These are phyloP conservation scores for Drosophila kohkoa DNA, from an alignment of 1,140 invertebrate genomes.

Conservation along the genomic window DNA sequence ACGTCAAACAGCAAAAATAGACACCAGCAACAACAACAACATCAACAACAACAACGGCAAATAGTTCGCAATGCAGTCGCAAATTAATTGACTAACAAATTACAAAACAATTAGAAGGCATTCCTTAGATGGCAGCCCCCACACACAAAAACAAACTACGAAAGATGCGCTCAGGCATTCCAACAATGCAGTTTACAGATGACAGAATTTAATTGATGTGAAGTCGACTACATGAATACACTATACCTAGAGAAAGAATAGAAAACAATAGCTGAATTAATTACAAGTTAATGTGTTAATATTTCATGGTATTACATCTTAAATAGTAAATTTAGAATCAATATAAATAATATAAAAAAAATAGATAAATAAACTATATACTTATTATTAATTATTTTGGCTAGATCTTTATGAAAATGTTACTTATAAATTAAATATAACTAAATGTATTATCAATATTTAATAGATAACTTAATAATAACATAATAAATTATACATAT, in stretches of 20 bases:
- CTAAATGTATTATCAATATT: too few species aligned
- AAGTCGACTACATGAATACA: conserved; percentile 7
- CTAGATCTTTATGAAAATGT: too few species aligned
- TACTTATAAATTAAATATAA: too few species aligned
- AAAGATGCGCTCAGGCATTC: conserved; percentile 50
- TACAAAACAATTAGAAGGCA: conserved; percentile 83
- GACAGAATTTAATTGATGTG: not conserved
- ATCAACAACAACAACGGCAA: conserved; percentile 39
- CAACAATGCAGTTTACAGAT: conserved; percentile 41
- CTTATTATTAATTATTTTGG: too few species aligned
- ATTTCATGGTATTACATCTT: too few species aligned
- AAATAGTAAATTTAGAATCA: too few species aligned
- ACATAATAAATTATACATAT: too few species aligned
- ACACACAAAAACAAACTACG: conserved; percentile 31
- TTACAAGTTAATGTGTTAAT: not conserved
- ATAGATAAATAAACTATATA: too few species aligned
- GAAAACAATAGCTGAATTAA: not conserved
- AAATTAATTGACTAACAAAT: conserved; percentile 82
- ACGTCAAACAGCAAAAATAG: conserved; percentile 29
- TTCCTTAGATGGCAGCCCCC: conserved; percentile 74
- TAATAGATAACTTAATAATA: too few species aligned
- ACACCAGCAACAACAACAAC: conserved; percentile 37
- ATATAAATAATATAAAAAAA: too few species aligned
- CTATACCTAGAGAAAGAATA: conserved; percentile 4
- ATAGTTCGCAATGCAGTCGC: conserved; percentile 68